Conservation (phyloP, 1,140 invertebrate species). For the Procambarus clarkii region DNA sequence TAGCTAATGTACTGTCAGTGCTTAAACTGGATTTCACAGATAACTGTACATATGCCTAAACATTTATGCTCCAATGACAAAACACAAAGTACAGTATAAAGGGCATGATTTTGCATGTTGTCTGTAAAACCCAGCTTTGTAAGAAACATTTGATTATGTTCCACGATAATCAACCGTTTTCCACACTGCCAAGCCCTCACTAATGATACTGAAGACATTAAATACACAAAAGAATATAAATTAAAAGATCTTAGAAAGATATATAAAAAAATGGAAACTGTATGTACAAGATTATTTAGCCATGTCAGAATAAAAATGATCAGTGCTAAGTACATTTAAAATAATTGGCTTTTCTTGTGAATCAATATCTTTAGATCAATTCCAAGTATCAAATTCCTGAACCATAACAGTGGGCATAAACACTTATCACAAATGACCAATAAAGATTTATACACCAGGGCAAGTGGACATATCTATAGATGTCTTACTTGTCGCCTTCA, state of each 20-base stretch:
- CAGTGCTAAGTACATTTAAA: constrained; percentile 61
- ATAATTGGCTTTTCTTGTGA: constrained; percentile 36
- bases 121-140: constrained; percentile 24
- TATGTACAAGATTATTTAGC: constrained; percentile 26
- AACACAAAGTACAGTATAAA: neutral
- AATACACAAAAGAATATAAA: constrained; percentile 22
- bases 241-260: constrained; percentile 18
- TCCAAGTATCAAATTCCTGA: constrained; percentile 55
- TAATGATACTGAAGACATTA: constrained; percentile 2
- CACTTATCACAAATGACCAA: constrained; percentile 65
- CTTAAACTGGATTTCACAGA: neutral
- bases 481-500: constrained; percentile 8
- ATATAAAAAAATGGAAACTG: constrained; percentile 10
- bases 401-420: constrained; percentile 58
- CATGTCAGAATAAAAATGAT: constrained; percentile 59
- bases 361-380: constrained; percentile 41
- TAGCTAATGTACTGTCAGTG: neutral
- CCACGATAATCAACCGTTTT: constrained; percentile 46
- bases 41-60: neutral
- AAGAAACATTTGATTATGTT: constrained; percentile 52
- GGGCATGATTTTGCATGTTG: neutral
- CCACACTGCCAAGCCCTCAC: constrained; percentile 11
- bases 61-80: constrained; percentile 25
- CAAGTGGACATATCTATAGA: constrained; percentile 32
- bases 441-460: constrained; percentile 48